Base-by-base conservation (phyloP, 2,888 invertebrate genomes). In the Melanostoma mellinum region DNA sequence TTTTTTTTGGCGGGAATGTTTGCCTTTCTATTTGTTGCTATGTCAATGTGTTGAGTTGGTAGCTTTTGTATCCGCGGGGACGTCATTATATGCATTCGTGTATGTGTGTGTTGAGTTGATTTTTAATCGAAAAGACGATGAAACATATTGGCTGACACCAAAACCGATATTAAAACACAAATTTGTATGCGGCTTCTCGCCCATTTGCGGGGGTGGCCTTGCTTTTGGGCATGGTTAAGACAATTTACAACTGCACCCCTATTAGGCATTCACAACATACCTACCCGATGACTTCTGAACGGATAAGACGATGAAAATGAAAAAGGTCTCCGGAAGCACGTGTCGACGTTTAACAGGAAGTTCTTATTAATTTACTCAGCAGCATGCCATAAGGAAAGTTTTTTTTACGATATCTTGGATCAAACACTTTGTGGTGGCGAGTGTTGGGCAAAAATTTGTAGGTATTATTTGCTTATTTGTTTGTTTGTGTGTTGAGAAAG, bases 241-340 rank as follows among this genome's bases (percentile, higher is more conserved):
- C 79, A 65, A 84, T 78, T 84, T 84, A 84, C 84, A 79, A 61
- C 84, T 79, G 84, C 84, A 84, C 84, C 84, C 84, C 74, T 79
- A 84, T 84, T 84, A 84, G 84, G 67, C 71, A 75, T 84, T 79
- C 79, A 67, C 60, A 71, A 60, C 72, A 20, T 20, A 20, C 20
- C 20, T 20, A 40, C 32, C 63, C 72, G 35, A 73, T 53, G 68
- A 72, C 55, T 67, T 50, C 46, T 38, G 33, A 58, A 48, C 52
- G 72, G 71, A 65, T 67, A 73, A 73, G 63, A 60, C 60, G 56
- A 56, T 63, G 3, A 63, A 63, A 50, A 50, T 50, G 30, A 50
- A 68, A 75, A 74, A 53, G 63, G 75, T 65, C 48, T 67, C 46
- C 84, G 84, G 84, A 84, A 79, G 79, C 84, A 84, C 79, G 84